These are phyloP conservation scores for Eidolon helvum DNA, from an alignment of 2,113 vertebrate species.

Conservation along the genomic window DNA sequence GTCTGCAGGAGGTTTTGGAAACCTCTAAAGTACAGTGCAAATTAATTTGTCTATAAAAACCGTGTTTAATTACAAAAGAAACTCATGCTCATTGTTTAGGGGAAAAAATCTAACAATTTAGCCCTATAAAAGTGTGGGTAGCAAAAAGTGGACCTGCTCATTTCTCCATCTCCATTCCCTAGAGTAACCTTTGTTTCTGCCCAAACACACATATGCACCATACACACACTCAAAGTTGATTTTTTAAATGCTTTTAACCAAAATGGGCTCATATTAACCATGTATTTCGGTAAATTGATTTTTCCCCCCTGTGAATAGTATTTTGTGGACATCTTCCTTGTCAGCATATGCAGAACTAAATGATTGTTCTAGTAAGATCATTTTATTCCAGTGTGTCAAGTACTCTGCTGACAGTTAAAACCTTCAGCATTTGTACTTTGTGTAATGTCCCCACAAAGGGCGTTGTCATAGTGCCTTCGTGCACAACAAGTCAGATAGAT, in stretches of 20 bases:
- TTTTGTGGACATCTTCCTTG: neutral
- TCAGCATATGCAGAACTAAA: neutral
- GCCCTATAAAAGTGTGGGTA: neutral
- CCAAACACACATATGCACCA: rapidly evolving
- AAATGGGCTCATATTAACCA: neutral
- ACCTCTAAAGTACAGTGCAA: neutral
- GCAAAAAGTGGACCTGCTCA: neutral
- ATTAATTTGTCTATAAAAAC: neutral
- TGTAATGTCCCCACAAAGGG: neutral
- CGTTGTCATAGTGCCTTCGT: rapidly evolving
- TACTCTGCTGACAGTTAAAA: neutral
- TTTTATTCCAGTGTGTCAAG: neutral
- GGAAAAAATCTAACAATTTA: neutral
- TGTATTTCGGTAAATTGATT: neutral
- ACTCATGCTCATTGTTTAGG: neutral
- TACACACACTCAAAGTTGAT: neutral
- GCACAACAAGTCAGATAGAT: neutral
- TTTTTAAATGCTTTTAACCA: neutral
- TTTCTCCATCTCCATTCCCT: neutral
- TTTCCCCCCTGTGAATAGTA: neutral
- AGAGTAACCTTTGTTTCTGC: neutral
- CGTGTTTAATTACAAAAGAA: neutral
- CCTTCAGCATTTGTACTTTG: rapidly evolving
- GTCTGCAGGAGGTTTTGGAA: neutral
- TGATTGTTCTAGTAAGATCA: neutral